Percentiles rank a stretch among this genome's conserved stretches.
Conservation (phyloP, 2,797 vertebrate species). For the Halcyon chelicuti region DNA sequence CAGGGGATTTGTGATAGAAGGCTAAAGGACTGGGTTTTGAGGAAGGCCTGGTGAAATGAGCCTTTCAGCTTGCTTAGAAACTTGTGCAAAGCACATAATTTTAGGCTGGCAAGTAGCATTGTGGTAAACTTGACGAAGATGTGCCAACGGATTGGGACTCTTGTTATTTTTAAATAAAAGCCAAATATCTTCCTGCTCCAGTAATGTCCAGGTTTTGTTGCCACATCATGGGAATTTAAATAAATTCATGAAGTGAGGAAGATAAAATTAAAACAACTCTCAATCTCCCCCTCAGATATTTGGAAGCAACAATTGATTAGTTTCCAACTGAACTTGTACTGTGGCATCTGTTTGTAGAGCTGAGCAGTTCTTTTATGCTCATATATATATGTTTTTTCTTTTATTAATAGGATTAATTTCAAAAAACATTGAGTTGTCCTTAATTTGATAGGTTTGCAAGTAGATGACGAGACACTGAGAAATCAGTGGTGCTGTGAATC, state of each 20-base stretch:
- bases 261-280: not conserved
- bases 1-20: not conserved
- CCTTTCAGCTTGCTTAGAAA: not conserved
- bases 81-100: not conserved
- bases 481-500: not conserved
- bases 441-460: not conserved
- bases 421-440: not conserved
- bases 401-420: not conserved
- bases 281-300: rapidly evolving
- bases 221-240: not conserved
- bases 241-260: not conserved
- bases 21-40: not conserved
- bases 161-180: not conserved
- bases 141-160: not conserved
- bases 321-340: not conserved
- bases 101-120: not conserved
- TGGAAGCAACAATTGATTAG: not conserved
- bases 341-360: not conserved
- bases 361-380: not conserved
- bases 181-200: not conserved
- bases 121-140: not conserved
- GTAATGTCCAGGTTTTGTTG: not conserved
- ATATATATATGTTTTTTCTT: too few relatives aligned
- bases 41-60: not conserved
- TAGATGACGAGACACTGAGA: not conserved